Conservation (phyloP, 1,140 invertebrate species). For the Pogonomyrmex barbatus region DNA sequence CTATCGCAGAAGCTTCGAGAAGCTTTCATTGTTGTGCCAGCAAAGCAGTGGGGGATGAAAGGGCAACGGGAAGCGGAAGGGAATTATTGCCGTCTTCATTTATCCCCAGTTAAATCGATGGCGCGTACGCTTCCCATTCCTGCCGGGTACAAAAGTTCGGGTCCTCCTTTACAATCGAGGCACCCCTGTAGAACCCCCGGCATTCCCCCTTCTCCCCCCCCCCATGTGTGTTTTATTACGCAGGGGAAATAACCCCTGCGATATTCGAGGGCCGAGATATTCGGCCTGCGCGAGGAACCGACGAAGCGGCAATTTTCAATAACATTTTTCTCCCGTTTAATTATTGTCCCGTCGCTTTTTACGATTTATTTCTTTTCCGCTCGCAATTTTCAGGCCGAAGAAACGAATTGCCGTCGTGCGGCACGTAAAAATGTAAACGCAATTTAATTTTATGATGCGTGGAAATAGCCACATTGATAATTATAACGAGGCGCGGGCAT, state of each 20-base stretch:
- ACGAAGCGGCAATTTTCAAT: background rate
- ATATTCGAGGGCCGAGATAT: background rate
- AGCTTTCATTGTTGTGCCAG: conserved; percentile 12
- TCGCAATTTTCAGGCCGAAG: background rate
- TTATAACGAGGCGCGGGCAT: conserved; percentile 34
- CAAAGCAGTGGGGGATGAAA: background rate
- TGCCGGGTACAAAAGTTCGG: conserved; percentile 33
- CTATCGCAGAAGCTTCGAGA: background rate
- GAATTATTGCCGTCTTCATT: conserved; percentile 41
- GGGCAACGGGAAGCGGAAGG: background rate
- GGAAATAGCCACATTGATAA: conserved; percentile 49
- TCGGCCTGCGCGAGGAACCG: background rate
- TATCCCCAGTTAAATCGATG: conserved; percentile 42
- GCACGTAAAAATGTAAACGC: background rate
- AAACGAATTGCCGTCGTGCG: background rate
- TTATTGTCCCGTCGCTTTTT: background rate
- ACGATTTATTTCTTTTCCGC: background rate
- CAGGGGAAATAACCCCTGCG: background rate
- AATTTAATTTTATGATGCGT: conserved; percentile 24
- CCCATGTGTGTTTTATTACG: background rate
- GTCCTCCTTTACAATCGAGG: conserved; percentile 31
- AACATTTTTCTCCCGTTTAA: background rate
- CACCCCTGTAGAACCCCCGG: conserved; percentile 36
- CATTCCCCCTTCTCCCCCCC: background rate
- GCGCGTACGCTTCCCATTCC: conserved; percentile 1